Evolutionary conservation across 2,113 vertebrate species (phyloP).

Genomic region (Orcinus orca): DNA sequence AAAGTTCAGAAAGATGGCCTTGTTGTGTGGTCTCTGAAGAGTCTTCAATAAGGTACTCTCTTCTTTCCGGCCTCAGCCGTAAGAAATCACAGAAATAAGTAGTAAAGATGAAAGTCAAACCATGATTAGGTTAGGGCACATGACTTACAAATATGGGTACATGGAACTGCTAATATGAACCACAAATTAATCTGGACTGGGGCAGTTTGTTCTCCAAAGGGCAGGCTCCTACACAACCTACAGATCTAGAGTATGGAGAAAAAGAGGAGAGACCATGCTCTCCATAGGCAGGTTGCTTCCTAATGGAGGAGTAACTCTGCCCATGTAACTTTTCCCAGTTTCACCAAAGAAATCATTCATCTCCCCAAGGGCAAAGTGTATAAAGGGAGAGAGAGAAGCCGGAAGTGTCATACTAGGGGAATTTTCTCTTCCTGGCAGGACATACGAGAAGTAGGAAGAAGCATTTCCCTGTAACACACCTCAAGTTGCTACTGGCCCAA

Average conservation of each 20-base stretch:
- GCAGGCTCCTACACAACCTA: background rate
- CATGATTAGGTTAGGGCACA: background rate
- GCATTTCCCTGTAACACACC: accelerated
- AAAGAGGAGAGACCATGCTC: background rate
- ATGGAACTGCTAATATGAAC: background rate
- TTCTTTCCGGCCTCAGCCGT: background rate
- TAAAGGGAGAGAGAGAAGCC: background rate
- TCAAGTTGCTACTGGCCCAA: background rate
- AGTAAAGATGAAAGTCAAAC: background rate
- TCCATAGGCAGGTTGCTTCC: background rate
- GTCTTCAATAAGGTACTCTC: background rate
- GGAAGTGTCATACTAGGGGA: background rate
- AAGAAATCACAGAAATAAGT: background rate
- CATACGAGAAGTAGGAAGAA: background rate
- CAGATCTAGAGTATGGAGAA: too few species aligned
- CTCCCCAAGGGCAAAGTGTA: background rate
- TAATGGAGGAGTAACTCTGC: background rate
- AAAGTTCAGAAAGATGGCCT: background rate
- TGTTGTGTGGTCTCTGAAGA: background rate
- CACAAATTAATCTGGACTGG: background rate
- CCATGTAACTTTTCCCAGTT: background rate
- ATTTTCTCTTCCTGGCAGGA: background rate
- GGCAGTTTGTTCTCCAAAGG: background rate
- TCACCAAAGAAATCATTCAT: background rate
- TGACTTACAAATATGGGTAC: background rate